Conservation (phyloP, 2,888 invertebrate species). For the Torymus tubicola region DNA sequence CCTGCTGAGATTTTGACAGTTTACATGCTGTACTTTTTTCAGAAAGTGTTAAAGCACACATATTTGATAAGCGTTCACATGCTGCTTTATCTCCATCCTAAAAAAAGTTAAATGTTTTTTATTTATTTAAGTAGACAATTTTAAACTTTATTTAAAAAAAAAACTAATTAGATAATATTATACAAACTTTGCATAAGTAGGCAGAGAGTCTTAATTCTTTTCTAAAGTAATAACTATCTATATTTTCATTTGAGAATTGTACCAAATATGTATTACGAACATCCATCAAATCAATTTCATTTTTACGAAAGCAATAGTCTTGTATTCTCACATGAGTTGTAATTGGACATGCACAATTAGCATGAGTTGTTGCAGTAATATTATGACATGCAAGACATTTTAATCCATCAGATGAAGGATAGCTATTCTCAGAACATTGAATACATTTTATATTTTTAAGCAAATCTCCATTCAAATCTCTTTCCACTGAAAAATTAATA, state of each 20-base stretch:
- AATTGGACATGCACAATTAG: conserved; percentile 72
- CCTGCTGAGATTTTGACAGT: conserved; percentile 61
- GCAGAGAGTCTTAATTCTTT: conserved; percentile 73
- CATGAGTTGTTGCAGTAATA: conserved; percentile 56
- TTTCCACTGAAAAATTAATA: conserved; percentile 71
- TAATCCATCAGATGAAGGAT: conserved; percentile 72
- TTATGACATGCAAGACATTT: conserved; percentile 74
- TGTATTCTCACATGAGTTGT: conserved; percentile 69
- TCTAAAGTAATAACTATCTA: conserved; percentile 75
- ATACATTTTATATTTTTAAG: conserved; percentile 72
- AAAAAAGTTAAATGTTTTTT: conserved; percentile 59
- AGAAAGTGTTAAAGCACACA: conserved; percentile 81
- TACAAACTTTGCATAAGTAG: conserved; percentile 76
- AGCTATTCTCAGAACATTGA: conserved; percentile 74
- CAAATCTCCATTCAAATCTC: conserved; percentile 71
- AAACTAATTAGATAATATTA: conserved; percentile 9
- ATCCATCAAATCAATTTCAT: conserved; percentile 70
- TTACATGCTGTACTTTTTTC: conserved; percentile 72
- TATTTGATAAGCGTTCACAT: conserved; percentile 83
- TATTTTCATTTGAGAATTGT: conserved; percentile 68
- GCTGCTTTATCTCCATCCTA: conserved; percentile 78
- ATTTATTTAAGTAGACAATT: neutral
- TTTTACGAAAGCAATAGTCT: conserved; percentile 72
- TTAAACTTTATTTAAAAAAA: conserved; percentile 23
- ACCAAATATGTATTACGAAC: conserved; percentile 70